phyloP scores from a whole-genome alignment of 2,888 invertebrate species.

The Oscheius sp. region DNA sequence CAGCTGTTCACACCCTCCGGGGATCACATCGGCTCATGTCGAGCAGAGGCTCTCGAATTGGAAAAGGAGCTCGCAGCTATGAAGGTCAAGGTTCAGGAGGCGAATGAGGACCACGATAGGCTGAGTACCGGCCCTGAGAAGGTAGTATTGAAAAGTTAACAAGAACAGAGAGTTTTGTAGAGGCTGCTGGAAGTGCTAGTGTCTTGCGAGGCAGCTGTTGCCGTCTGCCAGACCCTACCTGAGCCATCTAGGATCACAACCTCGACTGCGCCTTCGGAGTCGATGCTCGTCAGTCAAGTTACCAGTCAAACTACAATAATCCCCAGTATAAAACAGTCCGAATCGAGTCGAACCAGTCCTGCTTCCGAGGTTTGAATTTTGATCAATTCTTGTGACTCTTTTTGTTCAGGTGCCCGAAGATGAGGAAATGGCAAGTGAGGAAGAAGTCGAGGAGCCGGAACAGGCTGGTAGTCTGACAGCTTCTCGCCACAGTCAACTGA shows the following conservation, averaged over 20 bases:
- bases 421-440: slow-evolving; percentile 38
- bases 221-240: slow-evolving; percentile 2
- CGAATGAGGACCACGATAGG: slow-evolving; percentile 47
- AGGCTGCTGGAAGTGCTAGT: slow-evolving; percentile 15
- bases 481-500: slow-evolving; percentile 8
- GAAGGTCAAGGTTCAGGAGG: slow-evolving; percentile 47
- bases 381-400: too few relatives aligned
- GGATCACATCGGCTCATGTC: slow-evolving; percentile 34
- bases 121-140: slow-evolving; percentile 46
- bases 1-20: slow-evolving; percentile 34
- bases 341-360: slow-evolving; percentile 16
- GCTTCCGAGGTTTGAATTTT: slow-evolving; percentile 8
- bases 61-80: slow-evolving; percentile 27
- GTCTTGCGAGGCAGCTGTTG: slow-evolving; percentile 27
- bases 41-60: slow-evolving; percentile 13
- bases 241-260: slow-evolving; percentile 3
- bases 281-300: slow-evolving; percentile 34
- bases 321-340: slow-evolving; percentile 24
- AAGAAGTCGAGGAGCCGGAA: slow-evolving; percentile 47
- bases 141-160: background rate
- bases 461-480: slow-evolving; percentile 39
- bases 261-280: background rate
- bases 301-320: slow-evolving; percentile 37
- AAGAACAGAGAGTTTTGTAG: background rate
- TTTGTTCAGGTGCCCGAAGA: slow-evolving; percentile 23